Evolutionary conservation across 2,797 vertebrate genomes (phyloP).

Genomic region (Acanthis flammea): DNA sequence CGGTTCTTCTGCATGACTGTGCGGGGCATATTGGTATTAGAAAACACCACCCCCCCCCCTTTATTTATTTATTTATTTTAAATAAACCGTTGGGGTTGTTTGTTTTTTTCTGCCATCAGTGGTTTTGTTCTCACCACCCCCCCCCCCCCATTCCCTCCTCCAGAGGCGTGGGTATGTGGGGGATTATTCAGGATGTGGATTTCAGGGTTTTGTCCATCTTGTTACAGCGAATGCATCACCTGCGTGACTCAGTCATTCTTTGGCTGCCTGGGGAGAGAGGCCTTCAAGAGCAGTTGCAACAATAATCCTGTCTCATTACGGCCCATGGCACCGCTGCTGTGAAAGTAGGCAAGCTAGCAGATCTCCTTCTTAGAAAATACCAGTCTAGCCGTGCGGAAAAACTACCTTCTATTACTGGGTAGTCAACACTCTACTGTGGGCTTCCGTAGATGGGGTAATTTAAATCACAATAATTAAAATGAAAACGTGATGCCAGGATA

Average conservation of each 20-base stretch:
- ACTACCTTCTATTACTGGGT: neutral
- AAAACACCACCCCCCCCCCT: neutral
- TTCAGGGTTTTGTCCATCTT: neutral
- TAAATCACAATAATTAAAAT: constrained; percentile 39
- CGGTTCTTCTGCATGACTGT: constrained; percentile 19
- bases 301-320: constrained; percentile 37
- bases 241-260: constrained; percentile 41
- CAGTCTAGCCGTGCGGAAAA: constrained; percentile 13
- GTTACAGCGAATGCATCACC: neutral
- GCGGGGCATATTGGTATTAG: constrained; percentile 7
- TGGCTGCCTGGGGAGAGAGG: neutral
- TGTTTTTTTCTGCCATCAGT: neutral
- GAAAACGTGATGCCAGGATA: neutral
- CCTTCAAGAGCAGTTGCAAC: constrained; percentile 26
- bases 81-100: constrained; percentile 26
- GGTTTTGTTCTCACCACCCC: neutral
- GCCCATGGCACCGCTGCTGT: constrained; percentile 32
- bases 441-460: neutral
- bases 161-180: neutral
- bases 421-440: neutral
- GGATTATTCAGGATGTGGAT: neutral
- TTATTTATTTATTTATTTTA: neutral
- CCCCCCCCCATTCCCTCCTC: neutral
- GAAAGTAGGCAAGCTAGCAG: constrained; percentile 51
- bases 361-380: constrained; percentile 51